Conservation (phyloP, 2,797 vertebrate genomes). For the Picus viridis region DNA sequence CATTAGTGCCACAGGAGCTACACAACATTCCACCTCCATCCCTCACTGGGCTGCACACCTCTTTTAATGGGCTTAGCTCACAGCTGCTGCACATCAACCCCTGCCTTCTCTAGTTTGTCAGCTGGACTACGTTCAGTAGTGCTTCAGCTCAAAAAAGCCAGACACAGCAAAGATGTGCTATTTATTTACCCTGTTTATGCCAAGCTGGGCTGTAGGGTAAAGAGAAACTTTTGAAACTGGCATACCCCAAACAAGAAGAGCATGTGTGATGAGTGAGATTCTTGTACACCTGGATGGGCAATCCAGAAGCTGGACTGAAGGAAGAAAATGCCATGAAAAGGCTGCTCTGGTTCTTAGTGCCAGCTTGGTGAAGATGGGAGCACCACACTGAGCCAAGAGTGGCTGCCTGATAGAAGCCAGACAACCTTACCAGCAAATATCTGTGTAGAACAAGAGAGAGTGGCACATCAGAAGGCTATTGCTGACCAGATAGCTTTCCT, state of each 20-base stretch:
- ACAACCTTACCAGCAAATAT: neutral
- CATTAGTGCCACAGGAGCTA: neutral
- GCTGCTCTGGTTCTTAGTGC: neutral
- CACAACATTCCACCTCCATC: neutral
- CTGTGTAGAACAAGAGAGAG: neutral
- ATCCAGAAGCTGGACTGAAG: neutral
- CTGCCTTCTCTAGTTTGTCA: neutral
- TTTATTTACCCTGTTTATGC: too few relatives aligned
- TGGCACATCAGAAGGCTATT: neutral
- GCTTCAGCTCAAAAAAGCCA: neutral
- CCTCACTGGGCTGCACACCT: neutral
- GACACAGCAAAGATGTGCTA: neutral
- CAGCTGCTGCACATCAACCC: neutral
- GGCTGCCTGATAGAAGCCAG: neutral
- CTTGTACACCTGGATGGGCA: neutral
- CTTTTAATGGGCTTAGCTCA: neutral
- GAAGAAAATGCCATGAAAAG: neutral
- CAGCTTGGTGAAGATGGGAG: fast-evolving
- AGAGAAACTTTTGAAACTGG: neutral
- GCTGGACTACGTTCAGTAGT: neutral
- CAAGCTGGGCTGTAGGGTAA: neutral
- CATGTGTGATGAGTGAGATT: neutral
- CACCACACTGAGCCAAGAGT: neutral
- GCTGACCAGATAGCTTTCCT: neutral
- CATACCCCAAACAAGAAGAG: neutral